Evolutionary conservation across 2,888 invertebrate genomes (phyloP).

Genomic region (Tiphia femorata): DNA sequence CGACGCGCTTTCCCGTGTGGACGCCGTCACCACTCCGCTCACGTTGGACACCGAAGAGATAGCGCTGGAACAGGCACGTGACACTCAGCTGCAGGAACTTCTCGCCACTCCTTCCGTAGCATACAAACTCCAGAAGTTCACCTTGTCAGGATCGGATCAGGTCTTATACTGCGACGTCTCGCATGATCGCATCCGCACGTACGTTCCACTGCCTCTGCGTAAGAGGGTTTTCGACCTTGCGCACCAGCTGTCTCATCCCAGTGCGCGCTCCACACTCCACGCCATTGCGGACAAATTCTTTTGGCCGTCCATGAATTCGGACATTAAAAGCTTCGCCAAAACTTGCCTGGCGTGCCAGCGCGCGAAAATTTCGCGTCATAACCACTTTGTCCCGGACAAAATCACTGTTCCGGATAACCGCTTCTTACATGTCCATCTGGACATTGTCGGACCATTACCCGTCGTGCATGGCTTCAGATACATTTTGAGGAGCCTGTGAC

Average conservation of each 20-base stretch:
- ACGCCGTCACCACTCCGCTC: too few relatives aligned
- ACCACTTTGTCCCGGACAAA: too few relatives aligned
- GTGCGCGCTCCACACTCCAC: slow-evolving; percentile 30
- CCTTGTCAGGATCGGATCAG: background rate
- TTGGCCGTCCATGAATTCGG: slow-evolving; percentile 55
- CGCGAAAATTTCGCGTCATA: slow-evolving; percentile 53
- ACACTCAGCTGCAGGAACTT: too few relatives aligned
- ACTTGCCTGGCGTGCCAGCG: slow-evolving; percentile 54
- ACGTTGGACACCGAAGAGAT: too few relatives aligned
- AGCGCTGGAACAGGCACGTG: too few relatives aligned
- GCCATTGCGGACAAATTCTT: slow-evolving; percentile 53
- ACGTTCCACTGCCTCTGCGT: background rate
- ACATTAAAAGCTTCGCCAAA: slow-evolving; percentile 51
- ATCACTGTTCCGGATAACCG: slow-evolving; percentile 46
- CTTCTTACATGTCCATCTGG: slow-evolving; percentile 57
- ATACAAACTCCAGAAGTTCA: too few relatives aligned
- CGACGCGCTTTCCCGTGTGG: background rate
- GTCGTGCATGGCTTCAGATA: too few relatives aligned
- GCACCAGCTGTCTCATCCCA: slow-evolving; percentile 39
- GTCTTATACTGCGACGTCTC: slow-evolving; percentile 29
- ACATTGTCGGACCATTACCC: too few relatives aligned
- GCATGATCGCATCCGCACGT: slow-evolving; percentile 18
- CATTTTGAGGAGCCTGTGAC: too few relatives aligned
- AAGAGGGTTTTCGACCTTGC: slow-evolving; percentile 11
- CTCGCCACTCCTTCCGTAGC: too few relatives aligned